Conservation (phyloP, 2,113 vertebrate genomes). For the Bufo bufo region DNA sequence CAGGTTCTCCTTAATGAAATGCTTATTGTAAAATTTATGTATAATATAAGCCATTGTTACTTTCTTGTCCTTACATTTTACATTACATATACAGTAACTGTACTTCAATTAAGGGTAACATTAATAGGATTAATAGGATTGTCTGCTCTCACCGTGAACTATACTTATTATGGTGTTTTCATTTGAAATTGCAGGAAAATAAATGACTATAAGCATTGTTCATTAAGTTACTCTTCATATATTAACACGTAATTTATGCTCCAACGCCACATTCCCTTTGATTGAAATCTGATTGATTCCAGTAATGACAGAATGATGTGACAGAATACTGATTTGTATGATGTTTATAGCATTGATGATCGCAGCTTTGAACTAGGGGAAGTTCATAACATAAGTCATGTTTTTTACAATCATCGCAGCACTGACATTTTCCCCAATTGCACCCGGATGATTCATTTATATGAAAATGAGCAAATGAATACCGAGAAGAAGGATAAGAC, state of each 20-base stretch:
- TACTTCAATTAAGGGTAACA: neutral
- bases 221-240: conserved; percentile 43
- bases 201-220: conserved; percentile 19
- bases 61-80: neutral
- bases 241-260: conserved; percentile 42
- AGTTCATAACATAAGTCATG: conserved; percentile 54
- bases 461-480: conserved; percentile 52
- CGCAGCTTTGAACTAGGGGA: conserved; percentile 42
- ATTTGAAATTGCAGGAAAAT: conserved; percentile 17
- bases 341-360: conserved; percentile 52
- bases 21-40: neutral
- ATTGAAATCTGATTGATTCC: conserved; percentile 53
- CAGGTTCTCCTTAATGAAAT: neutral
- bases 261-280: conserved; percentile 18
- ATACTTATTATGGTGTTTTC: neutral
- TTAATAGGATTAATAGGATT: neutral
- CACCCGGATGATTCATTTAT: conserved; percentile 50
- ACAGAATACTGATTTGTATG: conserved; percentile 51
- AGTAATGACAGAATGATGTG: conserved; percentile 52
- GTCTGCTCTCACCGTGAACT: neutral
- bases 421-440: conserved; percentile 52
- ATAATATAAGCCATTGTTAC: neutral
- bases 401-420: conserved; percentile 45
- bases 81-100: neutral
- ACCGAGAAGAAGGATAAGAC: conserved; percentile 39